Evolutionary conservation across 2,797 vertebrate species (phyloP).

Genomic region (Lophius americanus): DNA sequence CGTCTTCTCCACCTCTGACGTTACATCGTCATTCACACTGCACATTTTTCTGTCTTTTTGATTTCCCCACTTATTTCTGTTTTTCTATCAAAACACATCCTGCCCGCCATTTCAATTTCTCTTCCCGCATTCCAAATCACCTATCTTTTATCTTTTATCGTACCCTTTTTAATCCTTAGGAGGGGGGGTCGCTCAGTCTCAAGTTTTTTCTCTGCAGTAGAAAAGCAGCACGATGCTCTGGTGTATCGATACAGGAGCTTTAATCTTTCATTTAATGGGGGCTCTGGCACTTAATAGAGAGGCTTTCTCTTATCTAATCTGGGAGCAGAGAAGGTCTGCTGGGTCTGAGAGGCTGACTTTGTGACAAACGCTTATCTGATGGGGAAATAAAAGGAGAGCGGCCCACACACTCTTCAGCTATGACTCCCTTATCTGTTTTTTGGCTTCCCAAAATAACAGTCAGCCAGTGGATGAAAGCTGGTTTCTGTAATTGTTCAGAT

Average conservation of each 20-base stretch:
- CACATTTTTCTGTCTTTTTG: conserved; percentile 29
- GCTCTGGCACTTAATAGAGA: conserved; percentile 61
- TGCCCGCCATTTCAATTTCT: conserved; percentile 35
- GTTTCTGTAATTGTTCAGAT: conserved; percentile 18
- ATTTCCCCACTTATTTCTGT: conserved; percentile 18
- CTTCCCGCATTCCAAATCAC: conserved; percentile 39
- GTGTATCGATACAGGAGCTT: conserved; percentile 54
- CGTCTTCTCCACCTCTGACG: conserved; percentile 14
- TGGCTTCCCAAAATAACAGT: conserved; percentile 21
- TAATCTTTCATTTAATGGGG: conserved; percentile 66
- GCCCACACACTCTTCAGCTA: conserved; percentile 51
- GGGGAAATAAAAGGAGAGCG: conserved; percentile 33
- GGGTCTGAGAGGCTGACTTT: conserved; percentile 62
- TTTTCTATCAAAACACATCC: neutral
- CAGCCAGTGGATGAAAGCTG: conserved; percentile 16
- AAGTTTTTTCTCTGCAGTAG: conserved; percentile 23
- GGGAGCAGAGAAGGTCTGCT: conserved; percentile 58
- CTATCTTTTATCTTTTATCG: conserved; percentile 32
- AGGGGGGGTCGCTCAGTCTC: neutral
- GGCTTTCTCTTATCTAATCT: conserved; percentile 70
- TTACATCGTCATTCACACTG: conserved; percentile 22
- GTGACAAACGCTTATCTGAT: conserved; percentile 72
- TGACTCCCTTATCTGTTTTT: conserved; percentile 54
- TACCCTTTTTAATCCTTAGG: neutral
- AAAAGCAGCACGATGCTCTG: conserved; percentile 39